Conservation (phyloP, 2,888 invertebrate species). For the Hybos culiciformis region DNA sequence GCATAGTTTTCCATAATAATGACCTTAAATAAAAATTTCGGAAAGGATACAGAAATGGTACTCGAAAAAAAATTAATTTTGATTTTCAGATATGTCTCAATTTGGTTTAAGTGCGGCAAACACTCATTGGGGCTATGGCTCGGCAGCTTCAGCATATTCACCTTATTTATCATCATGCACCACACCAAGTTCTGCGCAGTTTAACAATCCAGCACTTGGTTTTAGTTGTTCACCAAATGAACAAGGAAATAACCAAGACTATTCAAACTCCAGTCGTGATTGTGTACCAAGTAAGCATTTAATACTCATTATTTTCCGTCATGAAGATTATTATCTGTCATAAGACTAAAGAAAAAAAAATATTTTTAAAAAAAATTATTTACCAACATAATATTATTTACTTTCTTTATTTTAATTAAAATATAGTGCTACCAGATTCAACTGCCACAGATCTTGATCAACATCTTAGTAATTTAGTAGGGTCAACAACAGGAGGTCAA, state of each 20-base stretch:
- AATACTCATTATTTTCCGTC: background rate
- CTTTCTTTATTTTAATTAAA: constrained; percentile 1
- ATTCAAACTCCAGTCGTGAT: constrained; percentile 43
- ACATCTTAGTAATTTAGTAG: constrained; percentile 50
- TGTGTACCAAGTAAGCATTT: constrained; percentile 35
- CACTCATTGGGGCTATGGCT: constrained; percentile 79
- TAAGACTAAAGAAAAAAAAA: too few species aligned
- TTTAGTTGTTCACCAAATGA: constrained; percentile 57
- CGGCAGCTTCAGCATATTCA: constrained; percentile 73
- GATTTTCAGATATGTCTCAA: constrained; percentile 83
- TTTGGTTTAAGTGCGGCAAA: constrained; percentile 73
- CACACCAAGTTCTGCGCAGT: constrained; percentile 54
- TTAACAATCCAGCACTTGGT: constrained; percentile 60
- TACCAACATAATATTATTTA: too few species aligned
- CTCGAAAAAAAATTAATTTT: too few species aligned
- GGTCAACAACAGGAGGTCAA: constrained; percentile 39
- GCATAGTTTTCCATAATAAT: too few species aligned
- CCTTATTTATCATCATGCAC: constrained; percentile 72
- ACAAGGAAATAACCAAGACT: constrained; percentile 44
- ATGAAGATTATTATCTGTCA: too few species aligned
- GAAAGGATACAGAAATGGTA: too few species aligned
- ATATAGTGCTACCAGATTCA: constrained; percentile 61
- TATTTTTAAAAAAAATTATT: too few species aligned
- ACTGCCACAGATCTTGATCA: constrained; percentile 61
- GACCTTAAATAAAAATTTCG: too few species aligned